A percentile compares a stretch with the other conserved stretches of the same genome.
These are phyloP conservation scores for Andrena praecox DNA, from an alignment of 2,888 invertebrate genomes.

Conservation along the genomic window DNA sequence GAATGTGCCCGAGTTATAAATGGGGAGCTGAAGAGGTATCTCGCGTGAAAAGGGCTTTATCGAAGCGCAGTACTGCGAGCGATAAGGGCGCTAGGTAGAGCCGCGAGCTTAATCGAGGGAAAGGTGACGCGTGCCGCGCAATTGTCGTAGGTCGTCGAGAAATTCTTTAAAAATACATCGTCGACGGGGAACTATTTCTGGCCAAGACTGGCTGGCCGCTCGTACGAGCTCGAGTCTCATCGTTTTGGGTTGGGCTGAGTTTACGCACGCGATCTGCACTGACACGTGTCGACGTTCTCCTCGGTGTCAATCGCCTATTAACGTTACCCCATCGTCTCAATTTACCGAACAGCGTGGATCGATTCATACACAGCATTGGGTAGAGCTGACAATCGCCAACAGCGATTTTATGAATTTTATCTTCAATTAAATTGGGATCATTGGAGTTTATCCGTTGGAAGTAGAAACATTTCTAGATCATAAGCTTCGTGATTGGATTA, in stretches of 20 bases:
- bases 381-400: constrained; percentile 12
- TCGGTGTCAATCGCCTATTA: constrained; percentile 55
- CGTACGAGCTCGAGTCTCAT: constrained; percentile 21
- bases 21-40: not conserved
- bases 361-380: constrained; percentile 18
- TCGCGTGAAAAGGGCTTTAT: not conserved
- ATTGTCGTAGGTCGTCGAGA: constrained; percentile 69
- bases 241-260: constrained; percentile 37
- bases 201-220: constrained; percentile 36
- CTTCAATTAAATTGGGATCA: not conserved
- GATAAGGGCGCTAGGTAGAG: constrained; percentile 6
- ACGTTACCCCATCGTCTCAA: constrained; percentile 45
- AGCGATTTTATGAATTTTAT: constrained; percentile 5
- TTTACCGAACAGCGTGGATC: constrained; percentile 37
- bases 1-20: too few relatives aligned
- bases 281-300: constrained; percentile 56
- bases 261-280: constrained; percentile 54
- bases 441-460: not conserved
- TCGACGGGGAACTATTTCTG: constrained; percentile 56
- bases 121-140: constrained; percentile 29
- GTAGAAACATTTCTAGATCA: not conserved
- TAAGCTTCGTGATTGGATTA: not conserved
- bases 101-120: constrained; percentile 3
- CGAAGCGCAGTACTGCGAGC: not conserved
- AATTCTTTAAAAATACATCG: constrained; percentile 67